Base-by-base conservation (phyloP, 1,140 invertebrate species). In the Pseudomyrmex dendroicus region DNA sequence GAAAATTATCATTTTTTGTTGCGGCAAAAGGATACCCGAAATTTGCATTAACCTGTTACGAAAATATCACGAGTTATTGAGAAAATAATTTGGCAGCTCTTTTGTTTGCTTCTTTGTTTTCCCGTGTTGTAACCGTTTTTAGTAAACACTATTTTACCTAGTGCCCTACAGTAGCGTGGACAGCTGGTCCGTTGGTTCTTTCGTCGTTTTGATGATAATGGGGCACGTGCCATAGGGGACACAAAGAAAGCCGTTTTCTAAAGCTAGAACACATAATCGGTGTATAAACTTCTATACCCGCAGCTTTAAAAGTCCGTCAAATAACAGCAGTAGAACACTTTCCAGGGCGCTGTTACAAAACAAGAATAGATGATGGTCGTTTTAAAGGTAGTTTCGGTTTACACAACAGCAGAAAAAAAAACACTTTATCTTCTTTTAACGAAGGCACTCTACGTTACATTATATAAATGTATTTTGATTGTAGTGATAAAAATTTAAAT, bases 191-290 rank as follows among this genome's bases (percentile, higher is more conserved):
- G 54, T 50, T 67, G n/a, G 20, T 61, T 52, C 48, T 84, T 82
- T 48, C 25, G 66, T 59, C 48, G n/a, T 17, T 59, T 59, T 64
- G 15, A 64, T 25, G 7, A 84, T 68, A 84, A 84, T 73, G 62
- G 68, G 63, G 63, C 83, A 82, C 77, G 83, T 84, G 83, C 68
- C 61, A 1, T 3, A 13, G 54, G 56, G 83, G 50, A 67, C 67
- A 67, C 67, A 84, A 82, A 66, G 59, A 22, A n/a, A 4, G 7
- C 9, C n/a, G 66, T 44, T 25, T 77, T 73, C 56, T 73, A 2
- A 59, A 57, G 5, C 67, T 59, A 70, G 62, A 64, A 84, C 22
- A 35, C 35, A 56, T 63, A 22, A 17, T 56, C 52, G 48, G 20
- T 70, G 15, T 62, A 63, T 82, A 57, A 68, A 35, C 62, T 72